Conservation (phyloP, 2,888 invertebrate genomes). For the Endotricha flammealis region DNA sequence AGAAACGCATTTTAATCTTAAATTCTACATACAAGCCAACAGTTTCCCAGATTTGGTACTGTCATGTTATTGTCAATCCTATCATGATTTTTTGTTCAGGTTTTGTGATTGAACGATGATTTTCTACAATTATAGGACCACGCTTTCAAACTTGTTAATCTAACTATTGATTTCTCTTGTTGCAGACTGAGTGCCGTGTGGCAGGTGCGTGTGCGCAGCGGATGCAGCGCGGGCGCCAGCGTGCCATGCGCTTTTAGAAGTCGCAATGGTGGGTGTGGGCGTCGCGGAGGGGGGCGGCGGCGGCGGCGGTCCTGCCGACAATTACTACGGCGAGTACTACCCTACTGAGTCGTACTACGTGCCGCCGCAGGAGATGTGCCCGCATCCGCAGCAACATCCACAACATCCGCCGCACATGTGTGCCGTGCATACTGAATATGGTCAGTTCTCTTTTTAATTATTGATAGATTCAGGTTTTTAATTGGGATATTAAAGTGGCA, state of each 20-base stretch:
- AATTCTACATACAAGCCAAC: no score
- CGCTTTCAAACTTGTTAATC: no score
- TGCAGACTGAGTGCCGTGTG: constrained; percentile 46
- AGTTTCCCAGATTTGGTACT: no score
- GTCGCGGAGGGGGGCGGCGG: constrained; percentile 67
- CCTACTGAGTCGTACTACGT: constrained; percentile 77
- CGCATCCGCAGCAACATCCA: constrained; percentile 79
- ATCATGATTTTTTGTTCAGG: no score
- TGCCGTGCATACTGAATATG: constrained; percentile 85
- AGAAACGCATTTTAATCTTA: no score
- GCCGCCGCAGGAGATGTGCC: constrained; percentile 79
- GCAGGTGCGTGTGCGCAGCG: constrained; percentile 35
- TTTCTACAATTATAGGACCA: no score
- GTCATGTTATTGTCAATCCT: no score
- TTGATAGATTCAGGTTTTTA: background rate
- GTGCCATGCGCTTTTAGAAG: constrained; percentile 55
- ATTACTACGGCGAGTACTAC: constrained; percentile 79
- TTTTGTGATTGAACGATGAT: no score
- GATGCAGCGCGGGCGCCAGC: constrained; percentile 50
- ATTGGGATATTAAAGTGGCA: no score
- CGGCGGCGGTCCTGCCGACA: constrained; percentile 55
- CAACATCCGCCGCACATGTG: constrained; percentile 81
- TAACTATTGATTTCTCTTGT: no score
- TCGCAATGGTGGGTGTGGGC: constrained; percentile 70
- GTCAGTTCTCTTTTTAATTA: constrained; percentile 62